Conservation (phyloP, 2,888 invertebrate genomes). For the Scaptomyza caliginosa region DNA sequence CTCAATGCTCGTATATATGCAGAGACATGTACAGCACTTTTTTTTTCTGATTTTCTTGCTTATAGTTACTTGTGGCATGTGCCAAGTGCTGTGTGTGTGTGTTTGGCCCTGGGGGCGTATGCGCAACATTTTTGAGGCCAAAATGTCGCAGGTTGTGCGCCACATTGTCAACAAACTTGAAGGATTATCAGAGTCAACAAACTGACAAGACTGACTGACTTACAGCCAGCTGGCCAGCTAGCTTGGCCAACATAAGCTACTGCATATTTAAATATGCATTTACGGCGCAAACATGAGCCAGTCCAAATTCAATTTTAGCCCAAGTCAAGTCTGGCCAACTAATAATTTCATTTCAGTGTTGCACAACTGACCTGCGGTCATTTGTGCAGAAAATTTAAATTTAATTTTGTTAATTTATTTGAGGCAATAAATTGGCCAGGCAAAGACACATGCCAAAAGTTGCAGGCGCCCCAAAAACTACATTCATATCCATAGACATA, state of each 20-base stretch:
- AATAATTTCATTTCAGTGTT: slow-evolving; percentile 72
- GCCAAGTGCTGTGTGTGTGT: slow-evolving; percentile 28
- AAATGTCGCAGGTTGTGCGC: slow-evolving; percentile 53
- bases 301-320: slow-evolving; percentile 61
- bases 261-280: slow-evolving; percentile 67
- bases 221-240: slow-evolving; percentile 20
- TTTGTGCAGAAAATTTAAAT: slow-evolving; percentile 65
- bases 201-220: slow-evolving; percentile 41
- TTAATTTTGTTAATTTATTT: slow-evolving; percentile 80
- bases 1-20: slow-evolving; percentile 23
- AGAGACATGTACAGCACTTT: slow-evolving; percentile 41
- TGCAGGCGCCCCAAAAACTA: slow-evolving; percentile 21
- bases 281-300: slow-evolving; percentile 56
- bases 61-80: slow-evolving; percentile 14
- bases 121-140: slow-evolving; percentile 61
- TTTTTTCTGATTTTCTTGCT: slow-evolving; percentile 22
- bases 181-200: slow-evolving; percentile 81
- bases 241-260: slow-evolving; percentile 38
- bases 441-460: slow-evolving; percentile 62
- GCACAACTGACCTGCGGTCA: slow-evolving; percentile 49
- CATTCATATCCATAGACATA: slow-evolving; percentile 49
- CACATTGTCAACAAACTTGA: slow-evolving; percentile 80
- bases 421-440: slow-evolving; percentile 70
- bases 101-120: slow-evolving; percentile 50
- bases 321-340: slow-evolving; percentile 37